phyloP scores from a whole-genome alignment of 2,888 invertebrate species.

The Philaethria dido region DNA sequence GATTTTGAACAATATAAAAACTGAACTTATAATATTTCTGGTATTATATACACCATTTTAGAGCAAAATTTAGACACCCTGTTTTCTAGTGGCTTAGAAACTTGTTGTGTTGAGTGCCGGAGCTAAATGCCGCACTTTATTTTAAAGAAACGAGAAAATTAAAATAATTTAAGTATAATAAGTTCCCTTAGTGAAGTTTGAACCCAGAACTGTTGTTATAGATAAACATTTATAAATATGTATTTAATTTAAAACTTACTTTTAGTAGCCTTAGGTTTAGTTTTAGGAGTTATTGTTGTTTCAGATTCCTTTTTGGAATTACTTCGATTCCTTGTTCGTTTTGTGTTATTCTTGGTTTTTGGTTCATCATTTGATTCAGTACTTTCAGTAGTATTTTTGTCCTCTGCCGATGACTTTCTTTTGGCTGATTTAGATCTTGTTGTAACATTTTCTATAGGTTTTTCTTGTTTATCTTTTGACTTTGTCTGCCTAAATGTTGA shows the following conservation, averaged over 20 bases:
- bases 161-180: too few relatives aligned
- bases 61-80: too few relatives aligned
- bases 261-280: constrained; percentile 46
- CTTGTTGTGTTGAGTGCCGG: too few relatives aligned
- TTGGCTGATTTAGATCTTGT: constrained; percentile 31
- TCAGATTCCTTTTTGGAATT: constrained; percentile 54
- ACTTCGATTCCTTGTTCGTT: constrained; percentile 46
- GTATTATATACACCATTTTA: too few relatives aligned
- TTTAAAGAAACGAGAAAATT: too few relatives aligned
- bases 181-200: too few relatives aligned
- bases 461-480: constrained; percentile 24
- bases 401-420: background rate
- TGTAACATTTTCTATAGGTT: constrained; percentile 19
- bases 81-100: too few relatives aligned
- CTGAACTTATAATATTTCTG: too few relatives aligned
- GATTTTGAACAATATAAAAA: too few relatives aligned
- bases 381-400: constrained; percentile 1
- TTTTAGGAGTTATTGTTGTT: constrained; percentile 48
- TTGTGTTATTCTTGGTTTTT: constrained; percentile 49
- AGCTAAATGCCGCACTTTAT: too few relatives aligned
- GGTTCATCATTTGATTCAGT: constrained; percentile 7
- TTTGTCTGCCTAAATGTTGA: constrained; percentile 55
- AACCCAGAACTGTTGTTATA: too few relatives aligned
- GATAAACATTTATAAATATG: background rate
- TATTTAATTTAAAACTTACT: constrained; percentile 49